A percentile compares a stretch with the other conserved stretches of the same genome.
Conservation (phyloP, 2,797 vertebrate genomes). For the Menidia menidia region DNA sequence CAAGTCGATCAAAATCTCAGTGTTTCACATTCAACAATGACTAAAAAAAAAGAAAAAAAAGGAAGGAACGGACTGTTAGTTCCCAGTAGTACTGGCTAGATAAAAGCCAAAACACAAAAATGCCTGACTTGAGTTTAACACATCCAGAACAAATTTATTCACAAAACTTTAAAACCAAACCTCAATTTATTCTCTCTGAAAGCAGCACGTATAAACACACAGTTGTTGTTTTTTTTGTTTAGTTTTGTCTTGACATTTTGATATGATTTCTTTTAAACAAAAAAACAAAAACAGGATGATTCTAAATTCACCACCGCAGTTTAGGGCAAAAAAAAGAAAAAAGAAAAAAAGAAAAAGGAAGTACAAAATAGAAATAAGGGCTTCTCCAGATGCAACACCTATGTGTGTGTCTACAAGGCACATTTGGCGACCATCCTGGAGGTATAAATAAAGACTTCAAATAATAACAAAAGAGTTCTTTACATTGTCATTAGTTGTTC, state of each 20-base stretch:
- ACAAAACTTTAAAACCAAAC: constrained; percentile 53
- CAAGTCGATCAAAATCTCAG: constrained; percentile 69
- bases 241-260: constrained; percentile 50
- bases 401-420: constrained; percentile 81
- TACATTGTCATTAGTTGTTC: constrained; percentile 66
- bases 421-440: constrained; percentile 80
- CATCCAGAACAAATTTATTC: constrained; percentile 62
- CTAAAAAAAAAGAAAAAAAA: constrained; percentile 43
- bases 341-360: not conserved
- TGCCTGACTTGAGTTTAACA: constrained; percentile 66
- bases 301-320: constrained; percentile 47
- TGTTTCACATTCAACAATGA: constrained; percentile 79
- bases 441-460: constrained; percentile 79
- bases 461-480: constrained; percentile 57
- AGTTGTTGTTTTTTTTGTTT: not conserved
- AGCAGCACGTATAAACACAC: constrained; percentile 60
- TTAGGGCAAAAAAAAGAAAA: constrained; percentile 36
- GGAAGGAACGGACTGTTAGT: constrained; percentile 54
- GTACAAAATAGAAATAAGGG: constrained; percentile 59
- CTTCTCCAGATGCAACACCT: constrained; percentile 79
- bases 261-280: constrained; percentile 30
- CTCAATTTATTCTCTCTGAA: constrained; percentile 60
- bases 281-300: constrained; percentile 27
- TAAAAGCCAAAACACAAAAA: constrained; percentile 52
- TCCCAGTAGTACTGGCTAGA: constrained; percentile 59